Conservation (phyloP, 2,888 invertebrate species). For the Phyto melanocephala region DNA sequence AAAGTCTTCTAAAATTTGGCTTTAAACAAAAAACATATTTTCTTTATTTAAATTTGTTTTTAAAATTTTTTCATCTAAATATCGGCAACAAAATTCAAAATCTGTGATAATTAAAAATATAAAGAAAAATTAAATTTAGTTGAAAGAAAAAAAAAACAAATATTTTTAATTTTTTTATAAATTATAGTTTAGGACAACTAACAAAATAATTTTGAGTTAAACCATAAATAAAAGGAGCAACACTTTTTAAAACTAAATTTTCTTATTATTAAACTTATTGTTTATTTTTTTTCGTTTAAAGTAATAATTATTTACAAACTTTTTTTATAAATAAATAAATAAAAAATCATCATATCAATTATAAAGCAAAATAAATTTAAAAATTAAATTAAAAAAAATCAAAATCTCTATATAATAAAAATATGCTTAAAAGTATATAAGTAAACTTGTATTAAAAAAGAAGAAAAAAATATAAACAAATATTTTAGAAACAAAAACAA, state of each 20-base stretch:
- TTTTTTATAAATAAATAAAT: background rate
- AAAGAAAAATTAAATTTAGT: conserved; percentile 38
- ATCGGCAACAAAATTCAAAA: conserved; percentile 61
- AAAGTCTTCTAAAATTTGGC: conserved; percentile 57
- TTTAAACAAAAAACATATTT: conserved; percentile 29
- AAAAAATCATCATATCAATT: conserved; percentile 61
- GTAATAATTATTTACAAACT: conserved; percentile 9
- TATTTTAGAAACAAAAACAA: background rate
- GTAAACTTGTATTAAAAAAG: conserved; percentile 7
- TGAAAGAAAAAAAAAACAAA: conserved; percentile 27
- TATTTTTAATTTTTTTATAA: conserved; percentile 43
- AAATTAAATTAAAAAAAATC: conserved; percentile 47
- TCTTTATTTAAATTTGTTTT: conserved; percentile 10
- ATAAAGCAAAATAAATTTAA: conserved; percentile 49
- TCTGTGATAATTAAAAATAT: conserved; percentile 59
- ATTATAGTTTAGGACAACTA: conserved; percentile 59
- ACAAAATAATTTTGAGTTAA: conserved; percentile 19
- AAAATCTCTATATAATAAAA: conserved; percentile 23
- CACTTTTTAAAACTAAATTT: conserved; percentile 18
- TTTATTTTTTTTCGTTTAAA: conserved; percentile 2
- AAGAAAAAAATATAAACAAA: background rate
- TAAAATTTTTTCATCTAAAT: conserved; percentile 16
- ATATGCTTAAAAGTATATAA: conserved; percentile 44
- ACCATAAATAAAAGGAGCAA: conserved; percentile 35
- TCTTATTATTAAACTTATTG: background rate